Base-by-base conservation (phyloP, 2,113 vertebrate genomes). In the Condylura cristata region DNA sequence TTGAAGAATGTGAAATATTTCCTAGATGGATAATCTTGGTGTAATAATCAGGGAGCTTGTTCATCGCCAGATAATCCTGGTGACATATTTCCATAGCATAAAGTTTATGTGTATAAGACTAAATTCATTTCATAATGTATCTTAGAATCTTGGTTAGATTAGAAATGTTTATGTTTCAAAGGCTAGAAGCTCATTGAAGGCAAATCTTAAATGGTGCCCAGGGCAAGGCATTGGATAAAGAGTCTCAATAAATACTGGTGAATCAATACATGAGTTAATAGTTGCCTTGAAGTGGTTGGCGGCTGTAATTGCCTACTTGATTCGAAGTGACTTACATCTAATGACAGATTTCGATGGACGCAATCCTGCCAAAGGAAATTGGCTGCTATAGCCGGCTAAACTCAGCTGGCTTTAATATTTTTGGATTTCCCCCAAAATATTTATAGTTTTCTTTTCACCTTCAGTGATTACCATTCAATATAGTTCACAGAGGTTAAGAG, bases 361-460 rank as follows among this genome's bases (percentile, higher is more conserved):
- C 46, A 91, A 71, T 61, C 16, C 37, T 95, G 83, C 84, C 95
- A 91, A 93, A 70, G 34, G 61, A 94, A 95, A 48, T 84, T 96
- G 89, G 84, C 83, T 94, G 81, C 16, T 34, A 51, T 91, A 85
- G 91, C 78, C 82, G 76, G 76, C 93, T 82, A 89, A 84, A 61
- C 44, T 90, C 76, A 95, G 68, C 75, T 84, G 91, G 32, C 79
- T 96, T 96, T 96, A 89, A 94, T 94, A 93, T 76, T 93, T 92
- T 95, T 96, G 93, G 89, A 86, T 93, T 89, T 84, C 1, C n/a
- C 70, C 75, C 63, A 24, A 96, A 93, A 87, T 97, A 95, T 94
- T 94, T 95, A 89, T 56, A 91, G 70, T 72, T 95, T 90, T 89
- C 89, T 87, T 87, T 93, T 87, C 86, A 93, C 71, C 75, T 83